Conservation (phyloP, 2,797 vertebrate genomes). For the Danio jaintianensis region DNA sequence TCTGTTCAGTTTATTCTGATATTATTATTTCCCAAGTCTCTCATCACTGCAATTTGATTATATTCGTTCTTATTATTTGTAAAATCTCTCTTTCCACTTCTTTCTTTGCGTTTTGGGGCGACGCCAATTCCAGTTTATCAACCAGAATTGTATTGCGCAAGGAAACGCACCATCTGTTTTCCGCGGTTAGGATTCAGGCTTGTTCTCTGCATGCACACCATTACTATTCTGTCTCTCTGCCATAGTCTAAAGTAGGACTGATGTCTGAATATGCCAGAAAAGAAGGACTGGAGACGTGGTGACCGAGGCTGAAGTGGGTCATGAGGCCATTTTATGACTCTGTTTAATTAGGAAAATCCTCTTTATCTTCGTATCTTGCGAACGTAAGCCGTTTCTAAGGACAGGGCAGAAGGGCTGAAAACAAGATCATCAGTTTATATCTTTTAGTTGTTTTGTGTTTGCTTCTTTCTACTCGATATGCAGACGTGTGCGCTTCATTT, state of each 20-base stretch:
- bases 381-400: constrained; percentile 19
- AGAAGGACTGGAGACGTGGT: neutral
- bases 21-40: constrained; percentile 12
- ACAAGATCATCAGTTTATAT: neutral
- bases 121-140: constrained; percentile 16
- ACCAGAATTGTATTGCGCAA: constrained; percentile 10
- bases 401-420: neutral
- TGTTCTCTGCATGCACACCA: constrained; percentile 14
- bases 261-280: constrained; percentile 8
- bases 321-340: constrained; percentile 47
- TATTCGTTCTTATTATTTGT: neutral
- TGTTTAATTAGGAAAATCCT: constrained; percentile 43
- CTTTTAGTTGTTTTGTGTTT: too few relatives aligned
- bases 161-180: constrained; percentile 11
- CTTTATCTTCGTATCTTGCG: constrained; percentile 11
- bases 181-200: neutral
- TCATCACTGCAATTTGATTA: constrained; percentile 16
- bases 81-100: neutral
- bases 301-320: constrained; percentile 36
- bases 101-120: constrained; percentile 16
- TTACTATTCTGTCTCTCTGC: neutral
- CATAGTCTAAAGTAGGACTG: neutral
- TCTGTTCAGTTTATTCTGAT: constrained; percentile 14
- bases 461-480: neutral
- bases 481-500: neutral